phyloP scores from a whole-genome alignment of 2,888 invertebrate species.

The Apotomis betuletana region DNA sequence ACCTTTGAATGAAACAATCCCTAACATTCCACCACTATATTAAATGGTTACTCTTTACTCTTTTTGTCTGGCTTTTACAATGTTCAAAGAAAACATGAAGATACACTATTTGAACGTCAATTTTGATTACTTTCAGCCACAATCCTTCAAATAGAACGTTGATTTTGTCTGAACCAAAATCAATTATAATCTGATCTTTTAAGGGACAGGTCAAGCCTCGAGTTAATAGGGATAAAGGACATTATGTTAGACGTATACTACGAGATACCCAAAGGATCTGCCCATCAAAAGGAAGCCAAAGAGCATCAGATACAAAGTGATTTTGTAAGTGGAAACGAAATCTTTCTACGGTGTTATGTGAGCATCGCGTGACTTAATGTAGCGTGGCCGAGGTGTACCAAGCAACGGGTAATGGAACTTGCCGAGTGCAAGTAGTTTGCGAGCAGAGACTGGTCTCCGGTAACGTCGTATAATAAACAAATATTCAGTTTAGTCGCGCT shows the following conservation, averaged over 20 bases:
- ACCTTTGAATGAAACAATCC: neutral
- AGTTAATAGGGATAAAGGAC: conserved; percentile 28
- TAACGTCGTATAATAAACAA: conserved; percentile 35
- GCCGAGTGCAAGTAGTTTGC: conserved; percentile 42
- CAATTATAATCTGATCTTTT: conserved; percentile 28
- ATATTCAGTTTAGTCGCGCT: conserved; percentile 18
- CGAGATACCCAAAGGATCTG: conserved; percentile 31
- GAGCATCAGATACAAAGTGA: conserved; percentile 74
- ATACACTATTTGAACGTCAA: neutral
- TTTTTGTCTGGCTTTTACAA: neutral
- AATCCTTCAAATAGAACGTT: conserved; percentile 13
- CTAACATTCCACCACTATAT: too few relatives aligned
- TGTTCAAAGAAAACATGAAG: neutral
- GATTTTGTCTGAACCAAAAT: conserved; percentile 23
- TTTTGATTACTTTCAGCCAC: neutral
- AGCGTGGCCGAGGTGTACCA: conserved; percentile 59
- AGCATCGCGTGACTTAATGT: conserved; percentile 72
- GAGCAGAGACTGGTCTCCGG: conserved; percentile 24
- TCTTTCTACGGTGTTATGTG: conserved; percentile 74
- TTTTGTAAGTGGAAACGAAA: conserved; percentile 79
- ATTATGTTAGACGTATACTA: conserved; percentile 23
- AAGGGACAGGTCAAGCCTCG: conserved; percentile 25
- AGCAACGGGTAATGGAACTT: conserved; percentile 65
- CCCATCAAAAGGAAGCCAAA: conserved; percentile 53
- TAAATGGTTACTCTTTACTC: too few relatives aligned